Percentiles rank a stretch among this genome's conserved stretches.
Conservation (phyloP, 2,113 vertebrate species). For the Eclectus roratus region DNA sequence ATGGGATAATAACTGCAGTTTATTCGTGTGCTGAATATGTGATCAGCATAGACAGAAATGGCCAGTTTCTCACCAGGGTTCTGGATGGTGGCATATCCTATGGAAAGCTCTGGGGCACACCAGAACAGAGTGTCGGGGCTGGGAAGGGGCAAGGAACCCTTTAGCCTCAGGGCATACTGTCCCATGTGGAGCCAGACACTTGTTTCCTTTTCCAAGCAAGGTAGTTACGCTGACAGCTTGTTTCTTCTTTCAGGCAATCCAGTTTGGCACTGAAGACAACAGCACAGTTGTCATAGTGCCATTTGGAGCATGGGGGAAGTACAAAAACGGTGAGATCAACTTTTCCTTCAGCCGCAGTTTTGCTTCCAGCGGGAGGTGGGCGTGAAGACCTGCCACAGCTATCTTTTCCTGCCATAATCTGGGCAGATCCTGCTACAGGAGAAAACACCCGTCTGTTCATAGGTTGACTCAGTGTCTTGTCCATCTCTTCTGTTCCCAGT, state of each 20-base stretch:
- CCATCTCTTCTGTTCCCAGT: constrained; percentile 10
- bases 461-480: background rate
- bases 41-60: background rate
- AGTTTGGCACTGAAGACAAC: constrained; percentile 95
- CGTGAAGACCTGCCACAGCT: constrained; percentile 61
- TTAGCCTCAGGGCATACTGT: background rate
- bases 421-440: background rate
- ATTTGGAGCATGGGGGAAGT: constrained; percentile 96
- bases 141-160: background rate
- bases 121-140: background rate
- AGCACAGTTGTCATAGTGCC: constrained; percentile 92
- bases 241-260: constrained; percentile 79
- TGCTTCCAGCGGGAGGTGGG: constrained; percentile 93
- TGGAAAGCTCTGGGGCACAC: background rate
- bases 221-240: background rate
- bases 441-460: background rate
- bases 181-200: background rate
- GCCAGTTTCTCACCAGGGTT: background rate
- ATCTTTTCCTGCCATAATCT: constrained; percentile 27
- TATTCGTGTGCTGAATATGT: background rate
- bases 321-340: constrained; percentile 82
- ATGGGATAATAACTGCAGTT: background rate
- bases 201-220: background rate
- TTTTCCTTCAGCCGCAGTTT: constrained; percentile 97
- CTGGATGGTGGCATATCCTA: background rate